Percentiles rank a stretch among this genome's conserved stretches.
Evolutionary conservation across 92 coral and sea anemone species (phyloP).

Genomic region (Parazoanthus atlanticus): DNA sequence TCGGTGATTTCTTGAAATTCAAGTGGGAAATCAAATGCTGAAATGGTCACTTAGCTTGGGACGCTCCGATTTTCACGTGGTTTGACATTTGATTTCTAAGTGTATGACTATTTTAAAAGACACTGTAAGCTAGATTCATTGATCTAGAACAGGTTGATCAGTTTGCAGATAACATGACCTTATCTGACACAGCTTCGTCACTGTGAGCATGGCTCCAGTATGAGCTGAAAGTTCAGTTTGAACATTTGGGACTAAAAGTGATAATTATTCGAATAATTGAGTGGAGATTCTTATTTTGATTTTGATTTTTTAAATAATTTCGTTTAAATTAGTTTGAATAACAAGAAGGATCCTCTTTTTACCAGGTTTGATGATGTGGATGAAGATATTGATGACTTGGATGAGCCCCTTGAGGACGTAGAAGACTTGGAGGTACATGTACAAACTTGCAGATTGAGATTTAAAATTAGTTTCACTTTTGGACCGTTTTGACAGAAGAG

Average conservation of each 20-base stretch:
- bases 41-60: neutral
- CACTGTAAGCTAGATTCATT: no score
- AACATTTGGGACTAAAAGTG: no score
- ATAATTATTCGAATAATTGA: no score
- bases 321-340: neutral
- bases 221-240: no score
- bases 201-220: no score
- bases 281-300: no score
- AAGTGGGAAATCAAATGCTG: neutral
- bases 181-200: no score
- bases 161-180: no score
- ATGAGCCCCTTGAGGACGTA: constrained; percentile 95
- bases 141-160: no score
- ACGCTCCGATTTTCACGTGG: constrained; percentile 29
- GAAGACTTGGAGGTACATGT: constrained; percentile 88
- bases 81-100: neutral
- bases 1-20: neutral
- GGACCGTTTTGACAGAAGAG: no score
- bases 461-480: neutral
- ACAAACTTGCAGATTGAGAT: neutral
- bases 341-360: neutral
- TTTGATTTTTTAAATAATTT: no score
- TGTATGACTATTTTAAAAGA: neutral
- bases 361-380: constrained; percentile 90
- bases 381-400: constrained; percentile 91